These are phyloP conservation scores for Globicephala melas DNA, from an alignment of 2,113 vertebrate genomes.

Conservation along the genomic window DNA sequence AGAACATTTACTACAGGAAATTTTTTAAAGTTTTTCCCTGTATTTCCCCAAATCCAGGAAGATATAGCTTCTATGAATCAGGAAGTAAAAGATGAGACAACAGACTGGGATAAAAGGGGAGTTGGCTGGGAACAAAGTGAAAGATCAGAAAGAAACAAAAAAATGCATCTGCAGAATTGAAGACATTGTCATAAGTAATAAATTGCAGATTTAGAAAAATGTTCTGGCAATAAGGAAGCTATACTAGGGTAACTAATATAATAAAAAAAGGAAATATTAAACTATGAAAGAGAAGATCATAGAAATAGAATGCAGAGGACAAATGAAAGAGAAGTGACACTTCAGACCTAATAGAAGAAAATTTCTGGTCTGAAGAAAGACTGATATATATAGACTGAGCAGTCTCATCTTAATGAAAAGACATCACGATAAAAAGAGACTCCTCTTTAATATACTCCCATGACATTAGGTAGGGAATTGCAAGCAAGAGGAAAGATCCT, in stretches of 20 bases:
- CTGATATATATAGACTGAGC: background rate
- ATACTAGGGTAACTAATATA: background rate
- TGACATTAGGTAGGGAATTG: background rate
- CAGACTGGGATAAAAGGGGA: background rate
- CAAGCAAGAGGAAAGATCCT: background rate
- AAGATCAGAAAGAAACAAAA: background rate
- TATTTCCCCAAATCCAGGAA: background rate
- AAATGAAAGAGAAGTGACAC: background rate
- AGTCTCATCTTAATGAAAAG: background rate
- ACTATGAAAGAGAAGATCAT: background rate
- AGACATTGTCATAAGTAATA: background rate
- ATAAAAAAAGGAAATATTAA: background rate
- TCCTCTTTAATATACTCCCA: background rate
- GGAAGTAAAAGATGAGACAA: background rate
- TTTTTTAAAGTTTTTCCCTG: background rate
- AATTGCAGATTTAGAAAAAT: background rate
- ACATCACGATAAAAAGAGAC: background rate
- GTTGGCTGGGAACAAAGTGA: background rate
- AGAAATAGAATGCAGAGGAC: background rate
- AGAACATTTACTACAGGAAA: background rate
- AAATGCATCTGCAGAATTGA: background rate
- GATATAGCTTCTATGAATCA: background rate
- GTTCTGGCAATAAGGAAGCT: background rate
- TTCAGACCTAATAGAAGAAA: background rate
- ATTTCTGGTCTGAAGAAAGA: constrained; percentile 2